phyloP scores from a whole-genome alignment of 2,797 vertebrate genomes.

The Malacoraja senta region DNA sequence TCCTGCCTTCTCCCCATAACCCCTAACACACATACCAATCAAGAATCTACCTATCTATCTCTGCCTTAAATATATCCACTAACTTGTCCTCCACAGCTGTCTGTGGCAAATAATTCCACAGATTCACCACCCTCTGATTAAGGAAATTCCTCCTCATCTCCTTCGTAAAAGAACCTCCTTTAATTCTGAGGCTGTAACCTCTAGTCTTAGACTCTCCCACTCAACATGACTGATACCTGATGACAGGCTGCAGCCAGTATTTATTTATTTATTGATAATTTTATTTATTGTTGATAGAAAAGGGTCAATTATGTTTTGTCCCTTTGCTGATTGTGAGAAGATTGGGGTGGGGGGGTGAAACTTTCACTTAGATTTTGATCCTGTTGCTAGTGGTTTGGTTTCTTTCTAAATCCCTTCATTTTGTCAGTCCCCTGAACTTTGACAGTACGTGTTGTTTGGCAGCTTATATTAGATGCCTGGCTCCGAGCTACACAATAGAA shows the following conservation, averaged over 20 bases:
- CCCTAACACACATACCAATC: no score
- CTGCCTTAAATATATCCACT: no score
- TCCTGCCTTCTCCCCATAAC: no score
- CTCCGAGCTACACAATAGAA: neutral
- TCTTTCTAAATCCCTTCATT: neutral
- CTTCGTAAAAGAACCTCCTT: no score
- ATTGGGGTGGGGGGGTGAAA: neutral
- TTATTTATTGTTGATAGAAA: neutral
- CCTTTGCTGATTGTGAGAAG: neutral
- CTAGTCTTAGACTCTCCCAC: no score
- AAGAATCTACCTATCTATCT: no score
- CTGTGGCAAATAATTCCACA: no score
- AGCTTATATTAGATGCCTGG: neutral
- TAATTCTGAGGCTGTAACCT: no score
- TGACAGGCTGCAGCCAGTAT: neutral
- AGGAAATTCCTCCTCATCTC: no score
- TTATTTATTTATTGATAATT: neutral
- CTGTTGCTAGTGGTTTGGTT: neutral
- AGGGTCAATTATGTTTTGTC: neutral
- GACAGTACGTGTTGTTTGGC: neutral
- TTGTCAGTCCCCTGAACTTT: neutral
- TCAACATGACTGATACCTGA: no score
- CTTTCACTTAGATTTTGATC: neutral
- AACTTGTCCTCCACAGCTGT: no score
- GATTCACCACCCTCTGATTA: no score